A percentile compares a stretch with the other conserved stretches of the same genome.
Evolutionary conservation across 92 coral and sea anemone species (phyloP).

Genomic region (Epizoanthus scotinus): DNA sequence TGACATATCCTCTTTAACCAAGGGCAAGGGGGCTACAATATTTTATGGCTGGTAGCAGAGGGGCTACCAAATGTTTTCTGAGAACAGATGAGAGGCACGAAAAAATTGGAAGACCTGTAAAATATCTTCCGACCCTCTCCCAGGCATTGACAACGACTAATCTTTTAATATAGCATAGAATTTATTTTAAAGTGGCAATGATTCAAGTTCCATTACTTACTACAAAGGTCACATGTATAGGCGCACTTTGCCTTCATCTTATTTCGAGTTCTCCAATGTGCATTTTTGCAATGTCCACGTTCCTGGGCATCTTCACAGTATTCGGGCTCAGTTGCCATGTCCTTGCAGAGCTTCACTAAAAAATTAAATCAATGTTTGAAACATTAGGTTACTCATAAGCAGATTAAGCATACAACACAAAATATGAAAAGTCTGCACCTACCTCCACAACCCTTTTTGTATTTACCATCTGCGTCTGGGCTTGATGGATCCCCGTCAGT

Average conservation of each 20-base stretch:
- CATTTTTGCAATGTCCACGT: not conserved
- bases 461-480: not conserved
- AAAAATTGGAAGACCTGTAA: too few relatives aligned
- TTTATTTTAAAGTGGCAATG: too few relatives aligned
- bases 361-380: not conserved
- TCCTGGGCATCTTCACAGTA: not conserved
- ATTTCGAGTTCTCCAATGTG: not conserved
- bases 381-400: not conserved
- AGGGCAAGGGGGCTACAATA: too few relatives aligned
- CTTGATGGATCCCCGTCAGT: not conserved
- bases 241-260: not conserved
- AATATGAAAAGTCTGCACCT: not conserved
- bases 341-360: not conserved
- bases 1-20: too few relatives aligned
- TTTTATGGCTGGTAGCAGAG: too few relatives aligned
- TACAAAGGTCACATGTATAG: not conserved
- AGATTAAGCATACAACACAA: not conserved
- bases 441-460: constrained; percentile 13
- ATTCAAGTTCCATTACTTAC: not conserved
- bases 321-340: not conserved
- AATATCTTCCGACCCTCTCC: too few relatives aligned
- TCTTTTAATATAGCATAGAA: too few relatives aligned
- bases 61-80: too few relatives aligned
- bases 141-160: too few relatives aligned
- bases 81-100: too few relatives aligned